Evolutionary conservation across 2,113 vertebrate species (phyloP), one percentile per base, ranked within the genome.

Genomic region (Tenrec ecaudatus): DNA sequence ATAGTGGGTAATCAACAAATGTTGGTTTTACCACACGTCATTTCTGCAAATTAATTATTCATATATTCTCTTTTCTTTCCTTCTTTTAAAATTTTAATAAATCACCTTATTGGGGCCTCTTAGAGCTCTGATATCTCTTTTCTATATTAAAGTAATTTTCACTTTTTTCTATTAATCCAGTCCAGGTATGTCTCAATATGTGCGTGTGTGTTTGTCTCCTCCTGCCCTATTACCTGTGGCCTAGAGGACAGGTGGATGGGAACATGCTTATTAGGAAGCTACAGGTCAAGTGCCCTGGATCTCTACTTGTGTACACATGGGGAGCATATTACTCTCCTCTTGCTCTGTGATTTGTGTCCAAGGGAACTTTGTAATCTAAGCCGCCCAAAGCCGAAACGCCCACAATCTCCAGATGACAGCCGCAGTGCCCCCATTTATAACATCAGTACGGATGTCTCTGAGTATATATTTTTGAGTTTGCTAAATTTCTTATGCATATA

Each of bases 1-100:
- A 78, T n/a, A 79, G 23, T 10, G 47, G 47, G 6, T 88, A 73
- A 82, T 82, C 2, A 58, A 81, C 16, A 91, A 82, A 76, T 80
- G 3, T 17, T 83, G 33, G 31, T 43, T 82, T 85, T 84, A 23
- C 58, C 7, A 22, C 31, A 60, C 0, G 19, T 3, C 10, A 66
- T 76, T 58, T 12, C 17, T 93, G 22, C 82, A 83, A 79, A 33
- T 83, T 76, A 83, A 75, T 80, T 92, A 58, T 36, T 86, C 71
- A 77, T 12, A 53, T n/a, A 40, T 47, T 53, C 31, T 82, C 27
- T 23, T 53, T 53, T 57, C 17, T 89, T n/a, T n/a, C n/a, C n/a
- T n/a, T n/a, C n/a, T n/a, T n/a, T n/a, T n/a, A n/a, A n/a, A n/a
- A n/a, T n/a, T n/a, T n/a, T n/a, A n/a, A n/a, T n/a, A n/a, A n/a